Conservation (phyloP, 2,888 invertebrate genomes). For the Torymus auratus region DNA sequence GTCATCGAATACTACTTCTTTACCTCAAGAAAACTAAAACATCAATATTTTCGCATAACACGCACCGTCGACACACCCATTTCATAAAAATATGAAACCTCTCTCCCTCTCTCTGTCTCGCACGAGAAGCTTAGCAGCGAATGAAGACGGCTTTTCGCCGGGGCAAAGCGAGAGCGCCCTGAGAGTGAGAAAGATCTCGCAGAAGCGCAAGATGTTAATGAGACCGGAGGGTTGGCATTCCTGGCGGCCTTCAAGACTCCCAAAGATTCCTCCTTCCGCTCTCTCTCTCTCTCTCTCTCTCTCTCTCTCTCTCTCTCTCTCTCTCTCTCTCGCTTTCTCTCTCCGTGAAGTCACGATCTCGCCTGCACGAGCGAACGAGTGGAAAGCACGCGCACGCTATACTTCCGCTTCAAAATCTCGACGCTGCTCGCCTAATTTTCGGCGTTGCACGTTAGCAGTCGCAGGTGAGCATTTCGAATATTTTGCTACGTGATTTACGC, state of each 20-base stretch:
- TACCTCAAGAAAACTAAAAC: not conserved
- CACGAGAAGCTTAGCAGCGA: not conserved
- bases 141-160: conserved; percentile 48
- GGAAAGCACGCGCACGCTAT: not conserved
- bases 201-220: conserved; percentile 76
- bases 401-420: conserved; percentile 50
- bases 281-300: conserved; percentile 57
- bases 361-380: conserved; percentile 17
- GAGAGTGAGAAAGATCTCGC: conserved; percentile 54
- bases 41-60: not conserved
- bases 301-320: not conserved
- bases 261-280: conserved; percentile 70
- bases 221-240: conserved; percentile 76
- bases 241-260: conserved; percentile 73
- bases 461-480: conserved; percentile 42
- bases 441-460: not conserved
- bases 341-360: conserved; percentile 60
- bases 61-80: not conserved
- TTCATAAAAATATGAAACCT: conserved; percentile 59
- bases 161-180: not conserved
- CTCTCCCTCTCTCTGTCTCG: not conserved
- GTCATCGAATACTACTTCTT: too few species aligned
- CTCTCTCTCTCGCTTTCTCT: not conserved
- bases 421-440: conserved; percentile 35
- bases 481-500: conserved; percentile 46